phyloP scores from a whole-genome alignment of 2,113 vertebrate species.

The Corythornis madagascariensis region DNA sequence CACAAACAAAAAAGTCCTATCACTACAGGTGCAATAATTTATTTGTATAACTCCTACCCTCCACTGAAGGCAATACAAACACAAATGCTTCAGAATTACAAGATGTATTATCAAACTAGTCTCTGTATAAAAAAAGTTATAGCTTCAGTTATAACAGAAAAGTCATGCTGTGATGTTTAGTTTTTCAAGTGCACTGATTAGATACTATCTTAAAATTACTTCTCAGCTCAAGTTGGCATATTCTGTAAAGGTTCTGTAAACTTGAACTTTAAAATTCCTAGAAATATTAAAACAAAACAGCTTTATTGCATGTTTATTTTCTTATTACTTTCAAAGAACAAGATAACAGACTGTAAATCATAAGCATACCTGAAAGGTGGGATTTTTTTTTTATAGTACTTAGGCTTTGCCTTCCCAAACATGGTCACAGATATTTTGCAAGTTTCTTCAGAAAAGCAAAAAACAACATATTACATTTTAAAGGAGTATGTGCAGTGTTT shows the following conservation, averaged over 20 bases:
- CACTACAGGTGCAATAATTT: constrained; percentile 75
- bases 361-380: constrained; percentile 42
- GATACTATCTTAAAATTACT: constrained; percentile 60
- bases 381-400: neutral
- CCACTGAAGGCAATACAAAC: constrained; percentile 71
- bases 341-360: constrained; percentile 50
- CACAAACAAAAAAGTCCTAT: constrained; percentile 63
- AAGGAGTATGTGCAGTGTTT: constrained; percentile 64
- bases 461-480: constrained; percentile 57
- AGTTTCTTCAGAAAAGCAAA: constrained; percentile 47
- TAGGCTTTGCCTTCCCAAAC: constrained; percentile 40
- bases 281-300: constrained; percentile 68
- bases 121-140: constrained; percentile 69
- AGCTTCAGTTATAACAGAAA: constrained; percentile 65
- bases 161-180: constrained; percentile 52
- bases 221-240: constrained; percentile 71
- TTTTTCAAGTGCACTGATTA: constrained; percentile 65
- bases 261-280: constrained; percentile 73
- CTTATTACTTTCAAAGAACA: constrained; percentile 66
- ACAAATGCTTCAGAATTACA: constrained; percentile 71
- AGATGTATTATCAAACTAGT: constrained; percentile 71
- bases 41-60: constrained; percentile 68
- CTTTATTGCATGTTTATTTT: constrained; percentile 68
- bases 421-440: constrained; percentile 37
- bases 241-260: constrained; percentile 76